These are phyloP conservation scores for Daptonema setosum DNA, from an alignment of 2,888 invertebrate species.

Conservation along the genomic window DNA sequence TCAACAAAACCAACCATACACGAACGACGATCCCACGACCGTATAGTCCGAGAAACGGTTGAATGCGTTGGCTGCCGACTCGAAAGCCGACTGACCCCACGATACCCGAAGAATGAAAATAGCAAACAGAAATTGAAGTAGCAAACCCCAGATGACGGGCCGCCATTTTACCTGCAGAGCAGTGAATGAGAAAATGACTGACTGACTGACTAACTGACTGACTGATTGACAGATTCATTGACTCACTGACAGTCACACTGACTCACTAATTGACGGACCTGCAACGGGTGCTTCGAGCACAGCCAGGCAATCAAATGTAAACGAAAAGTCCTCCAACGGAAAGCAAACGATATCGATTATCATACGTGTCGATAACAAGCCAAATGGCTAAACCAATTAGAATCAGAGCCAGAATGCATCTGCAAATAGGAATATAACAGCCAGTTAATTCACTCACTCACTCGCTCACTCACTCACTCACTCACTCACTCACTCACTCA, in stretches of 20 bases:
- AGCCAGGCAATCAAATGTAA: not conserved
- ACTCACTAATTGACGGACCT: not conserved
- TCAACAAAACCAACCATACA: constrained; percentile 43
- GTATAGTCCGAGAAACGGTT: constrained; percentile 54
- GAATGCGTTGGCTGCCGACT: constrained; percentile 45
- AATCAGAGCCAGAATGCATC: not conserved
- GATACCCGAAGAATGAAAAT: not conserved
- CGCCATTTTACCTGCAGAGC: not conserved
- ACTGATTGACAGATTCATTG: no score
- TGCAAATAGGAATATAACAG: no score
- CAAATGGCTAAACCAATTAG: not conserved
- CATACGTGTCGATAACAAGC: not conserved
- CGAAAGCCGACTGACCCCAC: constrained; percentile 28
- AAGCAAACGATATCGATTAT: not conserved
- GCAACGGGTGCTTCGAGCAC: not conserved
- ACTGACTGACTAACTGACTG: no score
- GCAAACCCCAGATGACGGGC: not conserved
- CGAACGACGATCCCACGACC: constrained; percentile 52
- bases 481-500: no score
- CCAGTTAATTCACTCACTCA: no score
- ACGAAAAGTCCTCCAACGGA: not conserved
- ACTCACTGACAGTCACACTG: not conserved
- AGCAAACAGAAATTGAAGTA: not conserved
- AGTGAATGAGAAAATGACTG: no score
- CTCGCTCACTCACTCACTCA: no score